A percentile compares a stretch with the other conserved stretches of the same genome.
These are phyloP conservation scores for Camarhynchus parvulus DNA, from an alignment of 2,113 vertebrate genomes.

Conservation along the genomic window DNA sequence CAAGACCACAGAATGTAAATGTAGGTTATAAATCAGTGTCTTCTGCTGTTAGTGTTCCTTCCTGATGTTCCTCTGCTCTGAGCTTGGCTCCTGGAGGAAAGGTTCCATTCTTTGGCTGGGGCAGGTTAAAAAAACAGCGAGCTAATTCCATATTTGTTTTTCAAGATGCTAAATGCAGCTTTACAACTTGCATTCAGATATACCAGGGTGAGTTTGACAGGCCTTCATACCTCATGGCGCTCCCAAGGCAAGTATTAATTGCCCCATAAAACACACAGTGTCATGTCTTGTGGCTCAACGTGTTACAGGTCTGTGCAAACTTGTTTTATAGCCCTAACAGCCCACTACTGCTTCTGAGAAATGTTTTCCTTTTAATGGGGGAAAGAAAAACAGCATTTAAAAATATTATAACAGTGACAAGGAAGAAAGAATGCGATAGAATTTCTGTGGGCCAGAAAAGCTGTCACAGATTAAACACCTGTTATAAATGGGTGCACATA, in stretches of 20 bases:
- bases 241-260: slow-evolving; percentile 62
- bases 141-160: slow-evolving; percentile 13
- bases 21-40: background rate
- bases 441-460: slow-evolving; percentile 13
- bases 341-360: slow-evolving; percentile 46
- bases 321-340: slow-evolving; percentile 59
- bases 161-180: slow-evolving; percentile 13
- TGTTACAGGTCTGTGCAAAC: slow-evolving; percentile 49
- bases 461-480: background rate
- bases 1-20: background rate
- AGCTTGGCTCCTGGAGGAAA: background rate
- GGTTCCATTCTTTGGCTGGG: background rate
- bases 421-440: slow-evolving; percentile 34
- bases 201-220: slow-evolving; percentile 21
- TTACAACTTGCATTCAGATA: background rate
- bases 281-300: slow-evolving; percentile 32
- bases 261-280: slow-evolving; percentile 62
- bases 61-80: background rate
- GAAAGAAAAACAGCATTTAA: slow-evolving; percentile 51
- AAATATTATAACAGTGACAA: slow-evolving; percentile 24
- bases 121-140: background rate
- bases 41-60: background rate
- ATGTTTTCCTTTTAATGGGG: slow-evolving; percentile 34
- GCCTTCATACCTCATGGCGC: background rate
- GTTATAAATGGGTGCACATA: slow-evolving; percentile 4